Evolutionary conservation across 2,113 vertebrate species (phyloP), one percentile per base, ranked within the genome.

Genomic region (Ursus arctos): DNA sequence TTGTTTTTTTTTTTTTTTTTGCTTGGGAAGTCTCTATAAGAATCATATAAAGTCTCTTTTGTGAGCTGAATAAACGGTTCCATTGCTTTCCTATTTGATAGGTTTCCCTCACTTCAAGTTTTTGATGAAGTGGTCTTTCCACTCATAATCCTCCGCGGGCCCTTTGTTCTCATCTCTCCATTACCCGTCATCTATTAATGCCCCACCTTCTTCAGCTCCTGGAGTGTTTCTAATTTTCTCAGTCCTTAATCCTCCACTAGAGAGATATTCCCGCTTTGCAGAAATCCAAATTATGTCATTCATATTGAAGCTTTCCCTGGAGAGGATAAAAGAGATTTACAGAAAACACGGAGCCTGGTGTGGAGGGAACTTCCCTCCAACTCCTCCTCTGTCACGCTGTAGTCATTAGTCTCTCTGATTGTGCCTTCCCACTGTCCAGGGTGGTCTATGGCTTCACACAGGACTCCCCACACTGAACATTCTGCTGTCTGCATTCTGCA

Each of bases 141-240:
- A 43, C 77, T 92, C 51, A 4, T 88, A 96, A 95, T 92, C 36
- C 63, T 47, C 74, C 14, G 6, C 6, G 55, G 84, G 51, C 5
- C 51, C 71, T 94, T 94, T 88, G 80, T 91, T 93, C 91, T 87
- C 36, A 85, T 95, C 88, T 91, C 85, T 74, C 49, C 49, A 71
- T 92, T 95, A 89, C 79, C 90, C 13, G 1, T 4, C 80, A 81
- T 74, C 36, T 94, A 92, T 95, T 96, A 91, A 81, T 71, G 81
- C 63, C 71, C 84, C 40, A 81, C 57, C 81, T 88, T 94, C 93
- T 94, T 82, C 91, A 61, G 13, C 13, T 98, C 69, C 93, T 93
- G 85, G 51, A 96, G 85, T 91, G 76, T 85, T 97, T 97, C 93
- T 95, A 91, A 96, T 98, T 98, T 97, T 96, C 88, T 94, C 36